Conservation (phyloP, 1,140 invertebrate species). For the Bactericera cockerelli region DNA sequence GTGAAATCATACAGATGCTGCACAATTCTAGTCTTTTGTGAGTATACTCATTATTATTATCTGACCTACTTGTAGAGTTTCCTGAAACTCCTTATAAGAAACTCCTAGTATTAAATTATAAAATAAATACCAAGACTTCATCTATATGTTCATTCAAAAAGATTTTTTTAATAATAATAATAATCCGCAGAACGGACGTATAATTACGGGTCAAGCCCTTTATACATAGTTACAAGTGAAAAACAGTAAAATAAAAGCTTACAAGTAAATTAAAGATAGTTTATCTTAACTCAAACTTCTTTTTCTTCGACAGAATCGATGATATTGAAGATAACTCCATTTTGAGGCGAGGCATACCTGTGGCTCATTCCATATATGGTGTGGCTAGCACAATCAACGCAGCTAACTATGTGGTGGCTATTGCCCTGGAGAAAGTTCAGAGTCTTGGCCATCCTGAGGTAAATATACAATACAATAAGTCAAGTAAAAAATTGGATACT, state of each 20-base stretch:
- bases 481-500: too few species aligned
- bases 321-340: conserved; percentile 96
- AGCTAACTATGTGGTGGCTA: conserved; percentile 86
- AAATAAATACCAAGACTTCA: too few species aligned
- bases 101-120: neutral
- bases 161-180: neutral
- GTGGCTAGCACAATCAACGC: conserved; percentile 87
- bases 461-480: conserved; percentile 21
- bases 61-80: too few species aligned
- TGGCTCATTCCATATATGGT: conserved; percentile 91
- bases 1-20: conserved; percentile 85
- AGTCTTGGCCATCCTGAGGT: conserved; percentile 69
- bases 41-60: too few species aligned
- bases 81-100: neutral
- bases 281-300: too few species aligned
- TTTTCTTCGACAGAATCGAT: conserved; percentile 83
- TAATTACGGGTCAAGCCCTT: too few species aligned
- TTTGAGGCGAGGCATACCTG: conserved; percentile 77
- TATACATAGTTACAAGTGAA: too few species aligned
- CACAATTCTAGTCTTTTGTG: conserved; percentile 93
- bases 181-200: too few species aligned
- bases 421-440: conserved; percentile 72
- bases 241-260: too few species aligned
- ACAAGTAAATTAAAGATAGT: too few species aligned
- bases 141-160: conserved; percentile 2